Conservation (phyloP, 2,888 invertebrate species). For the Cosmopolites sordidus region DNA sequence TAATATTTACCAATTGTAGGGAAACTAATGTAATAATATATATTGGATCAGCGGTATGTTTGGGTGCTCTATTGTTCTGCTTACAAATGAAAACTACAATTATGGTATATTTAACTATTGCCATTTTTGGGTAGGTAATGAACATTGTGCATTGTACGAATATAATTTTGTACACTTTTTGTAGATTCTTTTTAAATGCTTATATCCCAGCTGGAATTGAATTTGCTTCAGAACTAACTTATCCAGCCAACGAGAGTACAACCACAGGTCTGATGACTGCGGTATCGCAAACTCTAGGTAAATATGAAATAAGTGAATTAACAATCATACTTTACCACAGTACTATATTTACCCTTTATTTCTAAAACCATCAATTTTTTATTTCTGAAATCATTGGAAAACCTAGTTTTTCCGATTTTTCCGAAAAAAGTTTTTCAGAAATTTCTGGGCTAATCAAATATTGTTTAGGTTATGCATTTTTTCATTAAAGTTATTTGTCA, state of each 20-base stretch:
- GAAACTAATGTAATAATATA: constrained; percentile 34
- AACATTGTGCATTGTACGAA: not conserved
- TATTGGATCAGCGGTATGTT: constrained; percentile 28
- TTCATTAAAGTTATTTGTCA: too few species aligned
- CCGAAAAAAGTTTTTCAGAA: too few species aligned
- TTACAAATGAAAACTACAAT: constrained; percentile 32
- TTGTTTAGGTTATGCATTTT: too few species aligned
- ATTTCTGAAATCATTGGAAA: too few species aligned
- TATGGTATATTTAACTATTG: constrained; percentile 33
- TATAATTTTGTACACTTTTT: constrained; percentile 17
- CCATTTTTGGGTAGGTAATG: constrained; percentile 33
- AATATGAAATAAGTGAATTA: too few species aligned
- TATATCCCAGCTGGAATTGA: constrained; percentile 38
- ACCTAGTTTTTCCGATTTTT: too few species aligned
- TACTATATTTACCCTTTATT: too few species aligned
- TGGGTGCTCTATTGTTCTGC: constrained; percentile 32
- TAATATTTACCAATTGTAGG: constrained; percentile 29
- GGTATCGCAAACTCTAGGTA: constrained; percentile 31
- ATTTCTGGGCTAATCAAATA: too few species aligned
- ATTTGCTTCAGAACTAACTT: constrained; percentile 37
- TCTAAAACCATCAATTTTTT: too few species aligned
- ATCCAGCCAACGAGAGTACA: constrained; percentile 37
- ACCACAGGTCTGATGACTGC: constrained; percentile 36
- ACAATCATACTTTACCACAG: too few species aligned
- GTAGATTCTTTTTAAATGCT: constrained; percentile 36